Conservation (phyloP, 2,797 vertebrate genomes). For the Astyanax mexicanus region DNA sequence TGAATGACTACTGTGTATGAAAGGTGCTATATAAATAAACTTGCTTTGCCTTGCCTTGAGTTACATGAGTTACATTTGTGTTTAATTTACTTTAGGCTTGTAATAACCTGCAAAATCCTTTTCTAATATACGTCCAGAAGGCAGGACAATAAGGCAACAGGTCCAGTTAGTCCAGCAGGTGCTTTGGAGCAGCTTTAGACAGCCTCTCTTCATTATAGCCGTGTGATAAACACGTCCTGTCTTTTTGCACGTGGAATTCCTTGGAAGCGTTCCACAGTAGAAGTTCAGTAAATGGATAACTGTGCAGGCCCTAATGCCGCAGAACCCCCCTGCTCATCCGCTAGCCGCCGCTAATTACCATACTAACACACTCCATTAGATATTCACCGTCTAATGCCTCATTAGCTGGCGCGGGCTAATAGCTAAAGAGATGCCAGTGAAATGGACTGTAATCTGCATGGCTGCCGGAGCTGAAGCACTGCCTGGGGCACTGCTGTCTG, state of each 20-base stretch:
- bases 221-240: background rate
- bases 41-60: too few species aligned
- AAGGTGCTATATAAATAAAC: too few species aligned
- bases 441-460: constrained; percentile 59
- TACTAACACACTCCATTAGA: constrained; percentile 62
- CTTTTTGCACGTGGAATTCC: constrained; percentile 12
- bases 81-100: too few species aligned
- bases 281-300: constrained; percentile 59
- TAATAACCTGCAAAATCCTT: too few species aligned
- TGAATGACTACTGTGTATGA: too few species aligned
- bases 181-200: background rate
- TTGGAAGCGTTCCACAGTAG: constrained; percentile 48
- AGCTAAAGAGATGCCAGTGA: constrained; percentile 55
- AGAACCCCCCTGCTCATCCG: constrained; percentile 41
- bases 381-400: constrained; percentile 62
- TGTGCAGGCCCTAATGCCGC: constrained; percentile 45
- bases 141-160: background rate
- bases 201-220: background rate
- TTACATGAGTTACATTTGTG: too few species aligned
- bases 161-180: background rate
- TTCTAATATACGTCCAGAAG: too few species aligned
- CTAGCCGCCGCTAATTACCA: constrained; percentile 57
- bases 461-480: constrained; percentile 54
- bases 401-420: constrained; percentile 61
- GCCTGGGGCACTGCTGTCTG: constrained; percentile 56